phyloP scores from a whole-genome alignment of 2,113 vertebrate genomes.

The Hydrolagus affinis region DNA sequence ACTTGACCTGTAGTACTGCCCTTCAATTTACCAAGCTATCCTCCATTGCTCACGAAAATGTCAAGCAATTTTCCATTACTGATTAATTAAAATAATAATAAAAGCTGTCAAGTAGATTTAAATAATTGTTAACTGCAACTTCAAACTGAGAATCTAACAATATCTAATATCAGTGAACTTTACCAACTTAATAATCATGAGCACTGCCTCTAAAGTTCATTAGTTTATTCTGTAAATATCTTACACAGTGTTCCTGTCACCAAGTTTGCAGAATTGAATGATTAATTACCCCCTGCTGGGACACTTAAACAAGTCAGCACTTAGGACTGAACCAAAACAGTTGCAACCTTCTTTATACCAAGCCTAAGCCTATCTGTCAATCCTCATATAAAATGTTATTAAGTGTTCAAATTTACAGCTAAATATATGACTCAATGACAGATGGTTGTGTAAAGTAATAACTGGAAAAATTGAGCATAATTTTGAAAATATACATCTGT shows the following conservation, averaged over 20 bases:
- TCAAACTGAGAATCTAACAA: background rate
- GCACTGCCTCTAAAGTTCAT: background rate
- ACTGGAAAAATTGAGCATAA: background rate
- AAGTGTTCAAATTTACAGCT: conserved; percentile 73
- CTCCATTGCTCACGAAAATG: background rate
- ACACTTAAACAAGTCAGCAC: conserved; percentile 63
- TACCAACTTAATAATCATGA: background rate
- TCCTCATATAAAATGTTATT: conserved; percentile 60
- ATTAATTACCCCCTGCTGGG: conserved; percentile 65
- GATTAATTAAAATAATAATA: background rate
- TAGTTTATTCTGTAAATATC: conserved; percentile 50
- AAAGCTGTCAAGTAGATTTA: background rate
- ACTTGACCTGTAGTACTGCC: too few relatives aligned
- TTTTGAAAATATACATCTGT: background rate
- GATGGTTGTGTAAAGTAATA: conserved; percentile 34
- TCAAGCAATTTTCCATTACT: background rate
- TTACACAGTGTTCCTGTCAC: conserved; percentile 59
- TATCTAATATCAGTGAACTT: background rate
- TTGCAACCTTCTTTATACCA: conserved; percentile 65
- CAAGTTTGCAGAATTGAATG: conserved; percentile 52
- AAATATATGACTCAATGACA: conserved; percentile 39
- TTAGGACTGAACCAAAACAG: conserved; percentile 66
- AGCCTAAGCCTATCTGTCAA: conserved; percentile 66
- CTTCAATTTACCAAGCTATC: background rate
- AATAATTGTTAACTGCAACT: background rate